Conservation (phyloP, 2,888 invertebrate genomes). For the Drosophila parthenogenetica region DNA sequence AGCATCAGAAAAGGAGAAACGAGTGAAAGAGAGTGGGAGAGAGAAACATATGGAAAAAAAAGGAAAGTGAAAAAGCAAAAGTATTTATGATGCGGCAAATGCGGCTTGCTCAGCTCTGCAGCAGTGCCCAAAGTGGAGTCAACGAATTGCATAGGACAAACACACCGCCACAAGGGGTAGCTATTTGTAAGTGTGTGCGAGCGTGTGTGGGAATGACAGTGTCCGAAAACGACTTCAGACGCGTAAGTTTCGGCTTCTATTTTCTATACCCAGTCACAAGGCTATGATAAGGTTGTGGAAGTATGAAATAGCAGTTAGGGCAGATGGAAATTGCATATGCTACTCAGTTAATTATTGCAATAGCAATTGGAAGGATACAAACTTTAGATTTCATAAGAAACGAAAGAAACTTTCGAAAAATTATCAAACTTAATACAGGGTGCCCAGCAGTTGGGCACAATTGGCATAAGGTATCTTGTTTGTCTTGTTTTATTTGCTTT, state of each 20-base stretch:
- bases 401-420: neutral
- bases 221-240: slow-evolving; percentile 64
- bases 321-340: no score
- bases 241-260: slow-evolving; percentile 29
- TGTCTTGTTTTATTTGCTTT: slow-evolving; percentile 19
- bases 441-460: neutral
- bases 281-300: no score
- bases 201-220: slow-evolving; percentile 60
- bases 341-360: no score
- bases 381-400: no score
- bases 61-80: slow-evolving; percentile 80
- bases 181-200: slow-evolving; percentile 9
- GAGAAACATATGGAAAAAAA: slow-evolving; percentile 42
- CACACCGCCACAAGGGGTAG: slow-evolving; percentile 22
- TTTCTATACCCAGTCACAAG: no score
- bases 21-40: neutral
- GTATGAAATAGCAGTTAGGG: no score
- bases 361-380: no score
- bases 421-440: neutral
- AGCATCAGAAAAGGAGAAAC: neutral
- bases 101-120: slow-evolving; percentile 58
- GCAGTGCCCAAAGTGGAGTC: slow-evolving; percentile 25
- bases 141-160: slow-evolving; percentile 49
- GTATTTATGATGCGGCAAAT: slow-evolving; percentile 74
- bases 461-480: slow-evolving; percentile 3